Evolutionary conservation across 2,888 invertebrate species (phyloP).

Genomic region (Melitaea athalia): DNA sequence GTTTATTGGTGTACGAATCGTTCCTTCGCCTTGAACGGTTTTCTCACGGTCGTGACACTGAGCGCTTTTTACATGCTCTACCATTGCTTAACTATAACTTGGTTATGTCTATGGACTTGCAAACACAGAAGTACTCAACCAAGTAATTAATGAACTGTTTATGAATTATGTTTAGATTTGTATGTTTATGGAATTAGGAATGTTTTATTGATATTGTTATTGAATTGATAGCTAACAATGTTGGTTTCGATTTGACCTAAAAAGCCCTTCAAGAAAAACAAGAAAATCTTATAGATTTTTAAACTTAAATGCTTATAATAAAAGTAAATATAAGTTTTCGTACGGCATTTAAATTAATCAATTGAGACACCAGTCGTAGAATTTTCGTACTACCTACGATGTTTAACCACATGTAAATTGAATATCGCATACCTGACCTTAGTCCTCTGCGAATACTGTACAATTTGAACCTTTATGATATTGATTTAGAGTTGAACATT

Average conservation of each 20-base stretch:
- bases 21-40: constrained; percentile 52
- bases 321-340: background rate
- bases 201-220: no score
- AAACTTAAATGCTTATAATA: no score
- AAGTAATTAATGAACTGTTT: background rate
- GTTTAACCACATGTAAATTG: constrained; percentile 54
- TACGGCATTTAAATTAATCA: background rate
- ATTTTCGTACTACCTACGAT: constrained; percentile 41
- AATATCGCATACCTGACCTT: constrained; percentile 53
- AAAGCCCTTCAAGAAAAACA: no score
- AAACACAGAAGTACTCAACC: constrained; percentile 1
- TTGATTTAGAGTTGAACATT: constrained; percentile 37
- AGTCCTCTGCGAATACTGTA: constrained; percentile 29
- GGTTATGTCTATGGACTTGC: constrained; percentile 9
- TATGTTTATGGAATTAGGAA: no score
- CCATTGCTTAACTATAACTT: constrained; percentile 23
- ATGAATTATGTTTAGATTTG: no score
- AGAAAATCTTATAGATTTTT: no score
- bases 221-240: no score
- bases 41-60: constrained; percentile 56
- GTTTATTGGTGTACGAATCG: constrained; percentile 30
- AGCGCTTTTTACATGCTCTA: constrained; percentile 41
- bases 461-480: constrained; percentile 33
- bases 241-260: no score
- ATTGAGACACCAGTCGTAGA: constrained; percentile 1